Conservation (phyloP, 2,113 vertebrate species). For the Paedocypris sp. region DNA sequence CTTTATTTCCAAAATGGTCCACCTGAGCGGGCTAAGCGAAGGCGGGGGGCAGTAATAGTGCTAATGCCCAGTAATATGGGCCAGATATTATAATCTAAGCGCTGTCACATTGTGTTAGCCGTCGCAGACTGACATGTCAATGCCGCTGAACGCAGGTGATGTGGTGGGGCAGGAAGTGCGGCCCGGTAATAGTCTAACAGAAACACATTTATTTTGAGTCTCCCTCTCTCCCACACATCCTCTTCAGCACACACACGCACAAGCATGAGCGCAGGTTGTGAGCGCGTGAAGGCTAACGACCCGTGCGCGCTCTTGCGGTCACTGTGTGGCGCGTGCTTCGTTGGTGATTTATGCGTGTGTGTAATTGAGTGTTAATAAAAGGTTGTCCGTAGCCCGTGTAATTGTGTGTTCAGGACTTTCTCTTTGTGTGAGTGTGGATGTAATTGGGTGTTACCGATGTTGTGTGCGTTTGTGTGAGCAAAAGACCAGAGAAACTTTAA, state of each 20-base stretch:
- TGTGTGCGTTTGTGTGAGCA: constrained; percentile 47
- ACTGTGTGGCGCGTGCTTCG: constrained; percentile 37
- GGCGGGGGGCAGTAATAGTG: constrained; percentile 55
- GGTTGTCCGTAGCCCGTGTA: constrained; percentile 64
- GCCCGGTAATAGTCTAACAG: constrained; percentile 59
- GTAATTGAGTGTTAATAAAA: constrained; percentile 76
- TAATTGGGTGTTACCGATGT: constrained; percentile 69
- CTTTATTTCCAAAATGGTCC: constrained; percentile 44
- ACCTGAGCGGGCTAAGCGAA: constrained; percentile 49
- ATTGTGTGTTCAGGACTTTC: constrained; percentile 62
- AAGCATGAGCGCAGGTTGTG: constrained; percentile 3
- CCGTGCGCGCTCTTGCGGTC: constrained; percentile 39
- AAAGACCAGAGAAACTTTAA: constrained; percentile 41
- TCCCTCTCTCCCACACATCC: constrained; percentile 34
- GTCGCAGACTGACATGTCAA: constrained; percentile 68
- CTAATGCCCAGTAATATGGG: constrained; percentile 67
- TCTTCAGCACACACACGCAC: constrained; percentile 8
- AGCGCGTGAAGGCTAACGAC: constrained; percentile 25
- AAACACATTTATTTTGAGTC: constrained; percentile 57
- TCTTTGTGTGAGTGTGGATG: constrained; percentile 56
- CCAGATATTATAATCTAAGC: constrained; percentile 75
- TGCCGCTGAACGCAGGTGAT: constrained; percentile 61
- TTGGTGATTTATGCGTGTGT: constrained; percentile 63
- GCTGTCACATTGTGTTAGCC: constrained; percentile 71
- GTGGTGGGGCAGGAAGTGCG: constrained; percentile 51